phyloP scores from a whole-genome alignment of 2,113 vertebrate genomes.

The Oxyruncus cristatus region DNA sequence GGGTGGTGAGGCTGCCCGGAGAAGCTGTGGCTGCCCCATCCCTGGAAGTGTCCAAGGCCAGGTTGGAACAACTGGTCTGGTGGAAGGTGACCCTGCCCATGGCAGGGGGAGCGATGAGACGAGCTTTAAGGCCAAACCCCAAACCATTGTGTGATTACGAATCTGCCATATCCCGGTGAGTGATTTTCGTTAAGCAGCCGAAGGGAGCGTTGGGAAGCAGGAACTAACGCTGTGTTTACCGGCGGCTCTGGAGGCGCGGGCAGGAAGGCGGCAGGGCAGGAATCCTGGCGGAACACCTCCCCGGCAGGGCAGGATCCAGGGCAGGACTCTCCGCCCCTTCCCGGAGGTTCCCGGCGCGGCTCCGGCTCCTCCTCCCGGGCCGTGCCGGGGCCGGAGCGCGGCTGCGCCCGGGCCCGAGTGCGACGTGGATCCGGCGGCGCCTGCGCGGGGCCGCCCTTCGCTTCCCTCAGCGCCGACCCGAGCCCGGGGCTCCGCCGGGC shows the following conservation, averaged over 20 bases:
- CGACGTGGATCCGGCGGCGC: slow-evolving; percentile 61
- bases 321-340: too few relatives aligned
- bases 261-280: not conserved
- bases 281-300: not conserved
- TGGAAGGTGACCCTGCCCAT: fast-evolving
- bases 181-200: not conserved
- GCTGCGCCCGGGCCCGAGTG: not conserved
- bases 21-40: not conserved
- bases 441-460: not conserved
- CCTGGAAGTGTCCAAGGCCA: not conserved
- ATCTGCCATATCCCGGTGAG: not conserved
- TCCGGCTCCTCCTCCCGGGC: not conserved
- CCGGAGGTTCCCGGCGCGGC: not conserved
- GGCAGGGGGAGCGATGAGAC: fast-evolving
- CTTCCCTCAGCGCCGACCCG: not conserved
- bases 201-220: not conserved
- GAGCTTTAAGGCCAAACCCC: fast-evolving
- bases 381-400: not conserved
- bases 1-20: not conserved
- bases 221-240: not conserved
- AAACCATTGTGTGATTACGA: too few relatives aligned
- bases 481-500: not conserved
- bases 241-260: not conserved
- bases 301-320: too few relatives aligned
- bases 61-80: not conserved